These are phyloP conservation scores for Leucophenga montana DNA, from an alignment of 2,888 invertebrate species.

Conservation along the genomic window DNA sequence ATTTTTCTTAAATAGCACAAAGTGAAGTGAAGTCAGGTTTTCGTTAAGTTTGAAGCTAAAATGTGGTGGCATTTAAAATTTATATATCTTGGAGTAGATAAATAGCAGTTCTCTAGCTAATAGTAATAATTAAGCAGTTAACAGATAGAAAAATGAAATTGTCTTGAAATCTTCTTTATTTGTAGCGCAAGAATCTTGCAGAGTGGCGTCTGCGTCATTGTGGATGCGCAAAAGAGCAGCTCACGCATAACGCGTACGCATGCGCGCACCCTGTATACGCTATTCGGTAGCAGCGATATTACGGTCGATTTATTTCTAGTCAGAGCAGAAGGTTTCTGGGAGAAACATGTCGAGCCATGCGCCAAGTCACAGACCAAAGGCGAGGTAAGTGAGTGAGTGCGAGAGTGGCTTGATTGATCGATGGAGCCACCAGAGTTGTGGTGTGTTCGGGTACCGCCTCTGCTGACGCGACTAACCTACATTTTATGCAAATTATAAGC, in stretches of 20 bases:
- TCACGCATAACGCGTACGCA: constrained; percentile 78
- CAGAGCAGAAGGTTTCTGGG: constrained; percentile 84
- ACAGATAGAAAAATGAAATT: no score
- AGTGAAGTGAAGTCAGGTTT: no score
- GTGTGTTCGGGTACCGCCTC: background rate
- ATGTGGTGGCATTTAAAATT: no score
- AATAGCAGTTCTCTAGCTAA: background rate
- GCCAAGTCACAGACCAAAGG: constrained; percentile 77
- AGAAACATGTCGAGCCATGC: constrained; percentile 83
- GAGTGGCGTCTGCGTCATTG: constrained; percentile 77
- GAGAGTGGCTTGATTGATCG: no score
- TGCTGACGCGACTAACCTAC: constrained; percentile 16
- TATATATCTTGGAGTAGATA: background rate
- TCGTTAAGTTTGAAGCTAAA: no score
- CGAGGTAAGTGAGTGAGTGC: constrained; percentile 71
- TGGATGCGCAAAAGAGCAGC: constrained; percentile 79
- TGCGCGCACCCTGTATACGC: constrained; percentile 76
- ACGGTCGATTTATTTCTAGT: constrained; percentile 78
- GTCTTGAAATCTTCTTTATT: constrained; percentile 22
- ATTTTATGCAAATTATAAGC: constrained; percentile 25
- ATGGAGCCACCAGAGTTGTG: no score
- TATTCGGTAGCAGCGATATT: constrained; percentile 74
- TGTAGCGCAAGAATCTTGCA: constrained; percentile 64
- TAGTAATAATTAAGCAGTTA: no score
- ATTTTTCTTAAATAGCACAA: no score